These are phyloP conservation scores for Notothenia coriiceps DNA, from an alignment of 2,113 vertebrate genomes.

Conservation along the genomic window DNA sequence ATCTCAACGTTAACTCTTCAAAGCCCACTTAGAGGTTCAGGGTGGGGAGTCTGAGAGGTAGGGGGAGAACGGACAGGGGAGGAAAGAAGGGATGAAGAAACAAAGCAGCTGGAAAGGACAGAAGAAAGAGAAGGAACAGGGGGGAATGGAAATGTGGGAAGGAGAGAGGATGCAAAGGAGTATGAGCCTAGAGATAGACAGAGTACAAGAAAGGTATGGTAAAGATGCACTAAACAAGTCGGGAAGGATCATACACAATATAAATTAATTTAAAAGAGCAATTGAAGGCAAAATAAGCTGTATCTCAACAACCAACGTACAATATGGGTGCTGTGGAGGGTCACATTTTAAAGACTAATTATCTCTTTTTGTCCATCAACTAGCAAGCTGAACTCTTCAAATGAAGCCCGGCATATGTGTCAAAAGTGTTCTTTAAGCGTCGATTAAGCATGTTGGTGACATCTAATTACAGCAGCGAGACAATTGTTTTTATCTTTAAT, in stretches of 20 bases:
- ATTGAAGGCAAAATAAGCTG: not conserved
- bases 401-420: no score
- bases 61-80: not conserved
- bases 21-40: conserved; percentile 33
- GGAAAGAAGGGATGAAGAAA: not conserved
- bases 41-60: conserved; percentile 14
- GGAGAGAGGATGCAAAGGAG: not conserved
- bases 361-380: not conserved
- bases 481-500: conserved; percentile 1
- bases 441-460: not conserved
- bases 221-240: not conserved
- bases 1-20: conserved; percentile 73
- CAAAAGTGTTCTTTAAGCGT: not conserved
- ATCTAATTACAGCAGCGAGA: not conserved
- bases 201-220: not conserved
- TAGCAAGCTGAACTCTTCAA: not conserved
- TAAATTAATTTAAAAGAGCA: no score
- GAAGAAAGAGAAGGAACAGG: not conserved
- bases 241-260: not conserved
- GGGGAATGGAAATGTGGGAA: not conserved
- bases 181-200: not conserved
- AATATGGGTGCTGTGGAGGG: no score
- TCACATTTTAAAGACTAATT: not conserved
- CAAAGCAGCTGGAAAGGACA: not conserved
- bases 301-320: not conserved